phyloP scores from a whole-genome alignment of 1,140 invertebrate genomes.

The Hyposmocoma kahamanoa region DNA sequence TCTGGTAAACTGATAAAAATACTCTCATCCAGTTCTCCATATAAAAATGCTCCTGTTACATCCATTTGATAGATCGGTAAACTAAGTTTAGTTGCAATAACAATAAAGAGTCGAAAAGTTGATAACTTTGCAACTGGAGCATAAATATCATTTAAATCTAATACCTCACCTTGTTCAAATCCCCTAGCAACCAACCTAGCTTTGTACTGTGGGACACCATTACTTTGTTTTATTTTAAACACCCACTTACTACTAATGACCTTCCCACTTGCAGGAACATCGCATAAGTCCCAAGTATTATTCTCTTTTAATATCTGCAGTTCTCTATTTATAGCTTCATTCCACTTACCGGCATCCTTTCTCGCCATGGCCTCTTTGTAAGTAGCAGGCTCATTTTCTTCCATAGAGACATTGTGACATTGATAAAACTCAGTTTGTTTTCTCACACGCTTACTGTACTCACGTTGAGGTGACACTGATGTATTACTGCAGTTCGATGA shows the following conservation, averaged over 20 bases:
- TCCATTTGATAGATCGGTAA: conserved; percentile 32
- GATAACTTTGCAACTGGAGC: conserved; percentile 25
- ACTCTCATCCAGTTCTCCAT: conserved; percentile 6
- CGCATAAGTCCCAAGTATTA: conserved; percentile 15
- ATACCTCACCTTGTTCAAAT: no score
- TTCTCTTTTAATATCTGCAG: conserved; percentile 15
- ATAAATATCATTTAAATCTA: conserved; percentile 25
- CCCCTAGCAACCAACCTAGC: conserved; percentile 25
- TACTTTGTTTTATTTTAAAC: conserved; percentile 21
- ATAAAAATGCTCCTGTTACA: conserved; percentile 7
- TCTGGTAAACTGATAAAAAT: conserved; percentile 7
- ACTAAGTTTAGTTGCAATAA: conserved; percentile 25
- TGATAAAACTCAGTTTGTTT: not conserved
- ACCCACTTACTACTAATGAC: conserved; percentile 25
- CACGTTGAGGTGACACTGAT: no score
- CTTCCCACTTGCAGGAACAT: conserved; percentile 11
- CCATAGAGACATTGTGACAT: no score
- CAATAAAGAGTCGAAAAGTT: conserved; percentile 24
- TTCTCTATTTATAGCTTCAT: conserved; percentile 12
- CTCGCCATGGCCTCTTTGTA: conserved; percentile 14
- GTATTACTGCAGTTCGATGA: no score
- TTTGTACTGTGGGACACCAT: conserved; percentile 19
- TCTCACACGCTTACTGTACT: no score
- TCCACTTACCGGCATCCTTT: conserved; percentile 11
- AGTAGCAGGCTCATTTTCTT: conserved; percentile 7